Conservation (phyloP, 2,113 vertebrate genomes). For the Carassius gibelio region DNA sequence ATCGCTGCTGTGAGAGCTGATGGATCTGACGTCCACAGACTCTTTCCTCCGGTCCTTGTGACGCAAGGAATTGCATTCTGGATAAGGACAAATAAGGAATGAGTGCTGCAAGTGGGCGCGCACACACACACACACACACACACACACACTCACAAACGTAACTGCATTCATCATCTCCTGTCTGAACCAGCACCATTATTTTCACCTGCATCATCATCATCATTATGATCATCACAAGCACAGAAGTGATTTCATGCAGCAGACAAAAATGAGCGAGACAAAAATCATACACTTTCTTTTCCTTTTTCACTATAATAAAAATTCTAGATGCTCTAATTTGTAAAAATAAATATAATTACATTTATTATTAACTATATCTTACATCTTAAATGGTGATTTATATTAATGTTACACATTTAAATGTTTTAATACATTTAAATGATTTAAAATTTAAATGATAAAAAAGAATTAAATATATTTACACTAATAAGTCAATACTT, state of each 20-base stretch:
- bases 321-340: neutral
- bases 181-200: neutral
- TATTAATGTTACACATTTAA: too few relatives aligned
- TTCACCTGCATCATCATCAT: neutral
- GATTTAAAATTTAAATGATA: too few relatives aligned
- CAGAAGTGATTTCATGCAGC: neutral
- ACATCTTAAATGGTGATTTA: too few relatives aligned
- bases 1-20: conserved; percentile 89
- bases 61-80: conserved; percentile 85
- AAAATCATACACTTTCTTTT: neutral
- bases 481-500: too few relatives aligned
- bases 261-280: neutral
- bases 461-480: too few relatives aligned
- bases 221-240: neutral
- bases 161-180: neutral
- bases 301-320: neutral
- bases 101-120: neutral
- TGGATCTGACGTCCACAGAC: conserved; percentile 84
- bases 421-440: too few relatives aligned
- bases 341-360: too few relatives aligned
- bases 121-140: neutral
- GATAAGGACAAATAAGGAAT: conserved; percentile 7
- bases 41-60: conserved; percentile 90
- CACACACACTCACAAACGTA: neutral
- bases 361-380: too few relatives aligned